A percentile compares a stretch with the other conserved stretches of the same genome.
Evolutionary conservation across 2,888 invertebrate species (phyloP).

Genomic region (Nymphalis polychloros): DNA sequence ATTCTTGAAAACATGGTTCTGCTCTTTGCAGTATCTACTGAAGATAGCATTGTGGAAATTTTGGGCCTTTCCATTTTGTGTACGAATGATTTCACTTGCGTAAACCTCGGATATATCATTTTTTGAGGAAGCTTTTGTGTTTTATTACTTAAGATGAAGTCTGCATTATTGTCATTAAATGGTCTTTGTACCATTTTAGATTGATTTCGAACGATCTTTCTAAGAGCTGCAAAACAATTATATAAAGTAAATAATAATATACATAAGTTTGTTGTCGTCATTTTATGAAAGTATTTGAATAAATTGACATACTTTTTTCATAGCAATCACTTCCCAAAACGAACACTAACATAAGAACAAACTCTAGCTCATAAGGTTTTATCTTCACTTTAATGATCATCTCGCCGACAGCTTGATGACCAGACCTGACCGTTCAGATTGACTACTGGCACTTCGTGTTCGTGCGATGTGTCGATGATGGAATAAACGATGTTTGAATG

Average conservation of each 20-base stretch:
- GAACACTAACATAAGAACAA: conserved; percentile 40
- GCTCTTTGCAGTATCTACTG: conserved; percentile 49
- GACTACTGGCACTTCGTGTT: not conserved
- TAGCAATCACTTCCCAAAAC: conserved; percentile 46
- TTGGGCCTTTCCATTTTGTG: conserved; percentile 57
- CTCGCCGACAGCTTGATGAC: conserved; percentile 1
- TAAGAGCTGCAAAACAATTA: conserved; percentile 58
- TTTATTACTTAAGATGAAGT: conserved; percentile 33
- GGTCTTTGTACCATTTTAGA: conserved; percentile 73
- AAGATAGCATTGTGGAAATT: conserved; percentile 55
- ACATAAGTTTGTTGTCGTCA: not conserved
- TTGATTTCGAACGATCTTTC: conserved; percentile 71
- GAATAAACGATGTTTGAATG: conserved; percentile 47
- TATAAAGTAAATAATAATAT: not conserved
- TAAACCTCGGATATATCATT: conserved; percentile 48
- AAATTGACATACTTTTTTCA: conserved; percentile 61
- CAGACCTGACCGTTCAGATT: too few species aligned
- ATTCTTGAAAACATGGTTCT: conserved; percentile 50
- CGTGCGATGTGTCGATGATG: not conserved
- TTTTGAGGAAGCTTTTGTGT: conserved; percentile 39
- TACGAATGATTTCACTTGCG: conserved; percentile 52
- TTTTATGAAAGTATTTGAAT: conserved; percentile 24
- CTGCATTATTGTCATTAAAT: conserved; percentile 53
- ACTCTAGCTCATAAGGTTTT: conserved; percentile 15
- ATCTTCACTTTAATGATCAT: conserved; percentile 22